phyloP scores from a whole-genome alignment of 2,113 vertebrate species.

The Misgurnus mizolepis region DNA sequence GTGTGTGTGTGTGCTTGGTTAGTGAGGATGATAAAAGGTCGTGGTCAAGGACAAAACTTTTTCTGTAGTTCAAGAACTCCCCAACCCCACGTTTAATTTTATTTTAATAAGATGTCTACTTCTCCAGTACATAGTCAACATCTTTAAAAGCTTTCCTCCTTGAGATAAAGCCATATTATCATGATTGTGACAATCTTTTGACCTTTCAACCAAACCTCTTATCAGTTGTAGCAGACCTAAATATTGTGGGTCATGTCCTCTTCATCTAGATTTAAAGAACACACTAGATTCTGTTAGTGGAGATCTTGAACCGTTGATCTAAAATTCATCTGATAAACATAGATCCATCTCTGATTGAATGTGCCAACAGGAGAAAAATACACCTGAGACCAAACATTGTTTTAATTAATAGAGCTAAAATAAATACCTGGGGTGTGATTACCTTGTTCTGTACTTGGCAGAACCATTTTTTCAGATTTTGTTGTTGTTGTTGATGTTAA shows the following conservation, averaged over 20 bases:
- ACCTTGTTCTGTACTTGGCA: too few species aligned
- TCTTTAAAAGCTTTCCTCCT: slow-evolving; percentile 18
- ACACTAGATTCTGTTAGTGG: neutral
- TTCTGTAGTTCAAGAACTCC: slow-evolving; percentile 18
- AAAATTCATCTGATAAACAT: neutral
- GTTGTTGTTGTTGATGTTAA: too few species aligned
- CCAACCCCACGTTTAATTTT: neutral
- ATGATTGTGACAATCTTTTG: neutral
- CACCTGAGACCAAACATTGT: too few species aligned
- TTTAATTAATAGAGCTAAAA: too few species aligned
- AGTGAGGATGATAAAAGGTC: neutral
- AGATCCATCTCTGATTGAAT: too few species aligned
- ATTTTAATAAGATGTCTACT: slow-evolving; percentile 31
- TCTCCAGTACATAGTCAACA: slow-evolving; percentile 16
- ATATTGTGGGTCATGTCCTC: slow-evolving; percentile 1
- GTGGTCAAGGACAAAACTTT: neutral
- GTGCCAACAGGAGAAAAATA: too few species aligned
- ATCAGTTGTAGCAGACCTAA: neutral
- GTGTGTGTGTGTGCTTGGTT: neutral
- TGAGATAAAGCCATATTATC: slow-evolving; percentile 17
- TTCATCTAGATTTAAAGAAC: neutral
- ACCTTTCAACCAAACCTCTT: slow-evolving; percentile 10
- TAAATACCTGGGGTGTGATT: too few species aligned
- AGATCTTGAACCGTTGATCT: neutral
- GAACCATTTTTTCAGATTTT: too few species aligned